Conservation (phyloP, 2,888 invertebrate species). For the Sarcophaga subvicina region DNA sequence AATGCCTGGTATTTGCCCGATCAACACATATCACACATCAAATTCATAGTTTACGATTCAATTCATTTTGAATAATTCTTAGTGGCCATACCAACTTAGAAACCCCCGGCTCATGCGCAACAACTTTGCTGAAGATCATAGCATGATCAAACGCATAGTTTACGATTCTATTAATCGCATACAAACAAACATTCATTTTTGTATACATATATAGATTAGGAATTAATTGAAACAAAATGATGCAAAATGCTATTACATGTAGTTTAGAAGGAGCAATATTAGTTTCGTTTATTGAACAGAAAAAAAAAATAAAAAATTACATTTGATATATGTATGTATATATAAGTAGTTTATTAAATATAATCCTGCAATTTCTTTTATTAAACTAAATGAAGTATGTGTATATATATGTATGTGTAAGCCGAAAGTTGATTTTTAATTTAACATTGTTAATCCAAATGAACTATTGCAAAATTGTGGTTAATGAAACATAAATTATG, state of each 20-base stretch:
- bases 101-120: too few species aligned
- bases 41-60: too few species aligned
- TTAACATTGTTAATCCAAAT: conserved; percentile 72
- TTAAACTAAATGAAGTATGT: conserved; percentile 58
- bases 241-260: not conserved
- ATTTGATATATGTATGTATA: conserved; percentile 39
- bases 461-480: conserved; percentile 71
- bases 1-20: too few species aligned
- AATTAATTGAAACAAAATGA: too few species aligned
- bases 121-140: too few species aligned
- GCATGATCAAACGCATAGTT: too few species aligned
- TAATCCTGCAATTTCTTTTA: conserved; percentile 80
- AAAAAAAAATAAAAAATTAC: conserved; percentile 47
- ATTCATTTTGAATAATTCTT: too few species aligned
- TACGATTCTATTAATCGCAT: too few species aligned
- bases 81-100: too few species aligned
- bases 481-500: conserved; percentile 4
- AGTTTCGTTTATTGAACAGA: conserved; percentile 58
- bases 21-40: too few species aligned
- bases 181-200: too few species aligned
- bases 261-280: not conserved
- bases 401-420: conserved; percentile 61
- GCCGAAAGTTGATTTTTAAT: conserved; percentile 72
- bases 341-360: conserved; percentile 60
- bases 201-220: too few species aligned